Conservation (phyloP, 2,113 vertebrate genomes). For the Silurus meridionalis region DNA sequence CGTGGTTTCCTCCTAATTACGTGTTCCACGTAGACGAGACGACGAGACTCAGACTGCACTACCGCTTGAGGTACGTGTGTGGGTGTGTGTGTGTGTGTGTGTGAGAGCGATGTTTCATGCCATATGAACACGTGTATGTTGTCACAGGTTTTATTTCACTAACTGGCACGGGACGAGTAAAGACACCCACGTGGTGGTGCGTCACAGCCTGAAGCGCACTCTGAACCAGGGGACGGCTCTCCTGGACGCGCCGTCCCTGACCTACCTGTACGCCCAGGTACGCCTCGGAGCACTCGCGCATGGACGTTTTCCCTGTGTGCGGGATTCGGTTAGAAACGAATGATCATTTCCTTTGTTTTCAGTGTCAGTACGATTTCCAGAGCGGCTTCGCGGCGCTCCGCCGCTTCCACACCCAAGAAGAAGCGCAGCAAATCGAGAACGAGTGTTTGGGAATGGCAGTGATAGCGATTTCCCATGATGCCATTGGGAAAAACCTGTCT, state of each 20-base stretch:
- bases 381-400: constrained; percentile 78
- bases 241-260: constrained; percentile 76
- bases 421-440: constrained; percentile 81
- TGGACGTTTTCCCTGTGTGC: neutral
- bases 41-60: constrained; percentile 73
- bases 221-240: constrained; percentile 73
- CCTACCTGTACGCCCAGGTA: constrained; percentile 85
- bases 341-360: neutral
- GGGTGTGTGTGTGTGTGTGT: neutral
- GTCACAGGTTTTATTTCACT: constrained; percentile 78
- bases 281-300: too few relatives aligned
- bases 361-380: constrained; percentile 83
- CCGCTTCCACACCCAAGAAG: constrained; percentile 71
- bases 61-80: constrained; percentile 80
- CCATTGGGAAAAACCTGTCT: constrained; percentile 73
- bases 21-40: constrained; percentile 75
- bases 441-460: constrained; percentile 88
- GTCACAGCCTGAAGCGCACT: constrained; percentile 72
- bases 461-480: constrained; percentile 82
- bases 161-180: constrained; percentile 86
- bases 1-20: constrained; percentile 82
- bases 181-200: constrained; percentile 71
- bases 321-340: too few relatives aligned
- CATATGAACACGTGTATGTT: neutral
- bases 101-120: neutral